These are phyloP conservation scores for Dipodomys merriami DNA, from an alignment of 2,113 vertebrate genomes.

Conservation along the genomic window DNA sequence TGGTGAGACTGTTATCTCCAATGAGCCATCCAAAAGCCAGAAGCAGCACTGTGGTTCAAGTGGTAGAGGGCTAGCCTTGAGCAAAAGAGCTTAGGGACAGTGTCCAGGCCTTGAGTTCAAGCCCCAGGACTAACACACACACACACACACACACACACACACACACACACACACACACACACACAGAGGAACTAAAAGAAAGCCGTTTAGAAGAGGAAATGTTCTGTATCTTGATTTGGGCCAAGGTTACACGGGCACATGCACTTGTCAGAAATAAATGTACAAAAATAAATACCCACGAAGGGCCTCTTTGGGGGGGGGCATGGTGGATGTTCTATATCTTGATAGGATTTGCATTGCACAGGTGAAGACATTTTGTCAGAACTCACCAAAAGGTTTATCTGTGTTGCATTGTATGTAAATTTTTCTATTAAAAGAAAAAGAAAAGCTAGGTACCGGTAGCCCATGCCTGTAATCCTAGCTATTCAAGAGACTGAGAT, in stretches of 20 bases:
- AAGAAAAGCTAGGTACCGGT: no score
- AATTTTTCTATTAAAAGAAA: constrained; percentile 15
- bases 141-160: no score
- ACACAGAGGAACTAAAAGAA: background rate
- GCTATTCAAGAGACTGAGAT: no score
- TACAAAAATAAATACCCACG: constrained; percentile 51
- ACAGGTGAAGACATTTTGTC: constrained; percentile 6
- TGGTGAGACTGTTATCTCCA: no score
- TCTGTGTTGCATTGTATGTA: background rate
- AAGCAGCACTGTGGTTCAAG: no score
- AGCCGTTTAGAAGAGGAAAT: constrained; percentile 21
- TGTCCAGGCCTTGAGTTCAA: no score
- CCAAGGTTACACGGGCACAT: constrained; percentile 22
- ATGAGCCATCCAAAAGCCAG: no score
- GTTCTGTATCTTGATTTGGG: background rate
- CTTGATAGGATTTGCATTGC: constrained; percentile 60
- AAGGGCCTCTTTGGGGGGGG: background rate
- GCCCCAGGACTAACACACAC: no score
- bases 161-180: no score
- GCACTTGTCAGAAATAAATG: constrained; percentile 67
- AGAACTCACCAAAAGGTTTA: background rate
- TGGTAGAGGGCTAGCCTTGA: no score
- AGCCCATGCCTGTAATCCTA: no score
- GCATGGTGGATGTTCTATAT: background rate
- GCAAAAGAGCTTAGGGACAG: no score